Evolutionary conservation across 2,797 vertebrate species (phyloP).

Genomic region (Eulemur albifrons): DNA sequence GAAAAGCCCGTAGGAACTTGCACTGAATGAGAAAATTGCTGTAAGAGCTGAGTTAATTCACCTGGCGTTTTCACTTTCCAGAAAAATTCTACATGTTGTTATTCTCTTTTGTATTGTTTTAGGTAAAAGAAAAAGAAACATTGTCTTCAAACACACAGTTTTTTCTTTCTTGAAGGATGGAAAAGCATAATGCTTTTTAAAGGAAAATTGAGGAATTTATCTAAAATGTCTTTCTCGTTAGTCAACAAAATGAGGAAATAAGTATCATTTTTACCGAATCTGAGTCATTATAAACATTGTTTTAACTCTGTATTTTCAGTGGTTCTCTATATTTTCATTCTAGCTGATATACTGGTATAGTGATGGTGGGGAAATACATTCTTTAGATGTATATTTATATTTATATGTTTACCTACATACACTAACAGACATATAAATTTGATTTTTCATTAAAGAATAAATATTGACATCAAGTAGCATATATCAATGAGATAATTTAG

Average conservation of each 20-base stretch:
- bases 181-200: conserved; percentile 28
- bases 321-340: background rate
- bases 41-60: background rate
- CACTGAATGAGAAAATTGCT: conserved; percentile 63
- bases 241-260: conserved; percentile 3
- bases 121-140: conserved; percentile 13
- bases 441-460: conserved; percentile 8
- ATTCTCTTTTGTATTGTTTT: background rate
- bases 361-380: background rate
- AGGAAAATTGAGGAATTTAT: background rate
- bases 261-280: background rate
- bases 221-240: background rate
- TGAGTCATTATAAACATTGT: background rate
- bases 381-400: background rate
- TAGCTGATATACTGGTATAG: background rate
- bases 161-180: background rate
- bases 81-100: background rate
- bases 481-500: background rate
- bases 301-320: background rate
- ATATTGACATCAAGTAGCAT: background rate
- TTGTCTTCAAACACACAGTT: conserved; percentile 34
- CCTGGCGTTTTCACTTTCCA: conserved; percentile 58
- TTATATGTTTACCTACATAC: background rate
- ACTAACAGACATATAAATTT: background rate
- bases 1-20: conserved; percentile 62